A percentile compares a stretch with the other conserved stretches of the same genome.
These are phyloP conservation scores for Galbula dea DNA, from an alignment of 2,113 vertebrate genomes.

Conservation along the genomic window DNA sequence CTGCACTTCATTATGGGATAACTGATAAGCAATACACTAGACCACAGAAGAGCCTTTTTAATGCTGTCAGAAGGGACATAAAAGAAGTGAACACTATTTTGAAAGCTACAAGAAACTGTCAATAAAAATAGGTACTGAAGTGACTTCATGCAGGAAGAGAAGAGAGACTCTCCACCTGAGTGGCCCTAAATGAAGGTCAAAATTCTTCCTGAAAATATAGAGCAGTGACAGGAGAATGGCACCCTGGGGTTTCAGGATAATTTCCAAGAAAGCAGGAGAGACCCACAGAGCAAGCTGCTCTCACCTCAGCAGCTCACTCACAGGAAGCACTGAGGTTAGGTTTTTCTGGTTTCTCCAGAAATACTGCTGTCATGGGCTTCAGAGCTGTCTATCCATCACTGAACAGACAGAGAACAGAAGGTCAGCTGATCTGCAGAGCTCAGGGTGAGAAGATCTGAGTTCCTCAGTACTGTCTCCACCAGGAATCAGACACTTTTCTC, in stretches of 20 bases:
- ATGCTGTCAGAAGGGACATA: neutral
- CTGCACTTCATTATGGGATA: neutral
- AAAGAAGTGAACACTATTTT: neutral
- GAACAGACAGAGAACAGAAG: neutral
- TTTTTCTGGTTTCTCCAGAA: neutral
- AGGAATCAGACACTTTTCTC: neutral
- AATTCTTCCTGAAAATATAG: neutral
- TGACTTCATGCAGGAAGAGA: neutral
- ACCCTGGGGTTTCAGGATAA: neutral
- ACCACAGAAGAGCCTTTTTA: neutral
- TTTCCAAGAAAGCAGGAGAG: neutral
- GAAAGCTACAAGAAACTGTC: neutral
- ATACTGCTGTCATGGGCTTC: neutral
- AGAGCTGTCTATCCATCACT: neutral
- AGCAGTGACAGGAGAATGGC: neutral
- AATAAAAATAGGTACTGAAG: neutral
- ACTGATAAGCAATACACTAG: neutral
- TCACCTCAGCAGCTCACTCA: neutral
- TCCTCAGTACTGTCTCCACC: neutral
- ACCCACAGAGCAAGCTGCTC: neutral
- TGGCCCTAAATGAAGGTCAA: neutral
- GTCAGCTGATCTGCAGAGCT: neutral
- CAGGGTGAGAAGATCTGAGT: neutral
- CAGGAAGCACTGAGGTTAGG: neutral
- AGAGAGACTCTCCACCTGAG: neutral